Percentiles rank a stretch among this genome's conserved stretches.
Evolutionary conservation across 2,888 invertebrate species (phyloP).

Genomic region (Eristalis pertinax): DNA sequence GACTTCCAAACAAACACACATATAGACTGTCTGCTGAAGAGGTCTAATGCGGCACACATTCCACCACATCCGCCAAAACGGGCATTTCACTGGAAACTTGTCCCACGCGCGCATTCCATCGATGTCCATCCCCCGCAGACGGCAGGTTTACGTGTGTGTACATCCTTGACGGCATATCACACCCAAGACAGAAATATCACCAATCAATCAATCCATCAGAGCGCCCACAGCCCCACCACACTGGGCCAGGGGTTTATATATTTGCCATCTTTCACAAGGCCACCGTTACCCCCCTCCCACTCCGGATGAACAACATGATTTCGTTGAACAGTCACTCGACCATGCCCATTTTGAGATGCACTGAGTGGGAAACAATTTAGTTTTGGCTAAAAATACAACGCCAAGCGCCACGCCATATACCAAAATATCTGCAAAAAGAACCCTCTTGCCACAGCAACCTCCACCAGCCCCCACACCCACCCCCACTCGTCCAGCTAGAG

Average conservation of each 20-base stretch:
- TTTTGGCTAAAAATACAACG: slow-evolving; percentile 14
- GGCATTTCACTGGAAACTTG: neutral
- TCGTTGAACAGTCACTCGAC: slow-evolving; percentile 8
- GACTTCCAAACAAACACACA: too few relatives aligned
- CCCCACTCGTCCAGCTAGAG: neutral
- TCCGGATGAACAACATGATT: slow-evolving; percentile 12
- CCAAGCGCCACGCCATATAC: slow-evolving; percentile 39
- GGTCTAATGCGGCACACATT: neutral
- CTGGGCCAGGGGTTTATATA: neutral
- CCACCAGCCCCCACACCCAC: neutral
- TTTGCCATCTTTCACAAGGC: neutral
- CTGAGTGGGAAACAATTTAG: slow-evolving; percentile 21
- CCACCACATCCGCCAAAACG: neutral
- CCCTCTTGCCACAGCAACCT: neutral
- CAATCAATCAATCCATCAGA: slow-evolving; percentile 41
- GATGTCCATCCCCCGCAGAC: neutral
- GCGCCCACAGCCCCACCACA: neutral
- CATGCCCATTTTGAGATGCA: neutral
- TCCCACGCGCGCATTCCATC: neutral
- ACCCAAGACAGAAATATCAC: slow-evolving; percentile 27
- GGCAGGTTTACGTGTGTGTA: neutral
- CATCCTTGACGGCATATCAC: neutral
- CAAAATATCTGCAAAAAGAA: slow-evolving; percentile 2
- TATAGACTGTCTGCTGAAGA: neutral
- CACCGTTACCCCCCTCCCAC: neutral